Percentiles rank a stretch among this genome's conserved stretches.
Evolutionary conservation across 1,140 invertebrate species (phyloP).

Genomic region (Trachelipus rathkii): DNA sequence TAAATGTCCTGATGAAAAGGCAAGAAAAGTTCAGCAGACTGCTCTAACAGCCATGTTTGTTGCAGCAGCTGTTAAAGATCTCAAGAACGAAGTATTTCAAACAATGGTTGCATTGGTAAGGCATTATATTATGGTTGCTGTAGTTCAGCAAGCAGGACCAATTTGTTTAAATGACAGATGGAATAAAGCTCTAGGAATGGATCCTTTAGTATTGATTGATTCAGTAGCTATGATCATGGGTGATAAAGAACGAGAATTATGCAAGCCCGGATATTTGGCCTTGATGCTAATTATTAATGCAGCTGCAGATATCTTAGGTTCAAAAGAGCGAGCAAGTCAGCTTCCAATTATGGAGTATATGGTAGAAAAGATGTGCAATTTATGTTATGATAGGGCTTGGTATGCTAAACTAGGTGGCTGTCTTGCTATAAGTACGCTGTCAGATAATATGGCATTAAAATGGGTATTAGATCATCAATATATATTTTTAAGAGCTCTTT

Average conservation of each 20-base stretch:
- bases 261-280: slow-evolving; percentile 83
- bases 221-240: slow-evolving; percentile 89
- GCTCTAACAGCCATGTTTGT: slow-evolving; percentile 86
- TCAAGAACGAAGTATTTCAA: slow-evolving; percentile 71
- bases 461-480: slow-evolving; percentile 93
- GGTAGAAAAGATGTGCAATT: slow-evolving; percentile 84
- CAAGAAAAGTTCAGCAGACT: slow-evolving; percentile 79
- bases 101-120: slow-evolving; percentile 83
- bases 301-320: slow-evolving; percentile 77
- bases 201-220: slow-evolving; percentile 90
- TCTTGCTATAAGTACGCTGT: slow-evolving; percentile 87
- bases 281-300: slow-evolving; percentile 85
- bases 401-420: slow-evolving; percentile 96
- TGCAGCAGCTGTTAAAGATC: slow-evolving; percentile 85
- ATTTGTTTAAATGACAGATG: slow-evolving; percentile 50
- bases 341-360: slow-evolving; percentile 92
- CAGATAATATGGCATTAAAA: slow-evolving; percentile 82
- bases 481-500: slow-evolving; percentile 83
- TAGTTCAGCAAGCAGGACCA: slow-evolving; percentile 78
- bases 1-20: slow-evolving; percentile 72
- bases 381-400: slow-evolving; percentile 97
- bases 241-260: slow-evolving; percentile 93
- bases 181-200: slow-evolving; percentile 66
- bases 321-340: slow-evolving; percentile 81
- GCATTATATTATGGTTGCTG: slow-evolving; percentile 91